phyloP scores from a whole-genome alignment of 1,140 invertebrate genomes.

The Tetragnatha versicolor region DNA sequence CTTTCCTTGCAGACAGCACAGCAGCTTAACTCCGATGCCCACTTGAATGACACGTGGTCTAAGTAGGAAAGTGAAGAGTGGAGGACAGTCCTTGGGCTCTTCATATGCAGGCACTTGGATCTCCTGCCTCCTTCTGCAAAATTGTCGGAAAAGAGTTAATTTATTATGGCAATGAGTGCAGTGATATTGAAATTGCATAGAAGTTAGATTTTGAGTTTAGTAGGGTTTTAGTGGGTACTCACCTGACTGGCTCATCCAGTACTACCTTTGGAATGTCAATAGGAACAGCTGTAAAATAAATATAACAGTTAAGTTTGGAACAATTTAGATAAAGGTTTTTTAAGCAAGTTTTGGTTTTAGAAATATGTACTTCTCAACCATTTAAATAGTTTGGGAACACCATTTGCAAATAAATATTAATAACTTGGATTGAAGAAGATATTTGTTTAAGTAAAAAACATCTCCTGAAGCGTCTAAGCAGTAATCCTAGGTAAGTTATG shows the following conservation, averaged over 20 bases:
- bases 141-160: neutral
- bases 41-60: constrained; percentile 95
- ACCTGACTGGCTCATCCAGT: constrained; percentile 56
- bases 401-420: too few relatives aligned
- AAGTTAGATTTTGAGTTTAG: neutral
- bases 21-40: constrained; percentile 80
- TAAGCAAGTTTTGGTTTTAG: too few relatives aligned
- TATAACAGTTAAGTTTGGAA: too few relatives aligned
- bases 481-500: too few relatives aligned
- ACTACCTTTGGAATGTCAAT: constrained; percentile 70
- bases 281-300: constrained; percentile 53
- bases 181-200: neutral
- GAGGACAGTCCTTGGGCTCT: constrained; percentile 86
- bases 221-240: neutral
- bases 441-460: too few relatives aligned
- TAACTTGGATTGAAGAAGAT: too few relatives aligned
- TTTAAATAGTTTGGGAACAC: too few relatives aligned
- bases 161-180: neutral
- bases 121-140: constrained; percentile 51
- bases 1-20: constrained; percentile 93
- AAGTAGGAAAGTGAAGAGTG: constrained; percentile 95
- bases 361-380: too few relatives aligned
- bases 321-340: too few relatives aligned
- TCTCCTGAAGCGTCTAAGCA: too few relatives aligned
- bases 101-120: constrained; percentile 66